phyloP scores from a whole-genome alignment of 2,797 vertebrate genomes.

The Anomalospiza imberbis region DNA sequence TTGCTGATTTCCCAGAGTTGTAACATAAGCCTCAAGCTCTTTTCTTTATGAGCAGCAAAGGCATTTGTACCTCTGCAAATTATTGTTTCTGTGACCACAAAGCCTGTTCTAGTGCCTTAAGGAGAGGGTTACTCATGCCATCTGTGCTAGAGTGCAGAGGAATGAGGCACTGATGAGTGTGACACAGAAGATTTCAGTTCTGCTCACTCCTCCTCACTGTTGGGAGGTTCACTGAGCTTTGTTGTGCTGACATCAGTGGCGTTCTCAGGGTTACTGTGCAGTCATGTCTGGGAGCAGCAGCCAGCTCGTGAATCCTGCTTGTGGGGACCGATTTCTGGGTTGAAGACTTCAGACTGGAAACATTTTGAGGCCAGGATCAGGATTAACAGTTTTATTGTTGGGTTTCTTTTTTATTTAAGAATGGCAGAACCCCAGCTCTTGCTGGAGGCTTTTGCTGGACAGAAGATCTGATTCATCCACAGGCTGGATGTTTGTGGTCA shows the following conservation, averaged over 20 bases:
- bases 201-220: neutral
- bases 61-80: neutral
- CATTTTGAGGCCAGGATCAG: neutral
- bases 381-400: neutral
- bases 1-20: neutral
- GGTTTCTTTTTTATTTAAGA: neutral
- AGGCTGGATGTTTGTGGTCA: constrained; percentile 19
- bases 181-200: neutral
- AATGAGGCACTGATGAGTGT: neutral
- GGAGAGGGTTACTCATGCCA: neutral
- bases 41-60: neutral
- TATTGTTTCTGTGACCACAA: neutral
- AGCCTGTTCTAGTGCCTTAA: neutral
- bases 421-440: neutral
- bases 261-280: neutral
- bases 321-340: neutral
- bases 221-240: neutral
- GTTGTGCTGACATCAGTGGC: neutral
- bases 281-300: neutral
- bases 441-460: neutral
- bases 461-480: constrained; percentile 3
- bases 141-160: neutral
- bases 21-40: neutral
- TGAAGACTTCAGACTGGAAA: neutral
- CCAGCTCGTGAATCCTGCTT: neutral